Evolutionary conservation across 2,797 vertebrate genomes (phyloP).

Genomic region (Hyperoplus lanceolatus): DNA sequence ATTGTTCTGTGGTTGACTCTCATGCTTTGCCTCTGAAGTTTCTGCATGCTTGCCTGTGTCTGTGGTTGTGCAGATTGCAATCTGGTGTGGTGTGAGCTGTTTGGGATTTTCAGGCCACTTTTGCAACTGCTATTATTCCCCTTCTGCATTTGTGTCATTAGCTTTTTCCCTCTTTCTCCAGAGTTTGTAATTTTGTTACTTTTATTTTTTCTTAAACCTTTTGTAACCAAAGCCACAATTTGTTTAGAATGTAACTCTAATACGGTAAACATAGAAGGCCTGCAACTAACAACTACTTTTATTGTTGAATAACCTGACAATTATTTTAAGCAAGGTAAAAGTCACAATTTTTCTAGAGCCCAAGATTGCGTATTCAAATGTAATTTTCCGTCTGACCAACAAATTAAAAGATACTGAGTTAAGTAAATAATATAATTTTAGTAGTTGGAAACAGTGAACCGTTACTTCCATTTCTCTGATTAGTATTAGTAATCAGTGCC

Average conservation of each 20-base stretch:
- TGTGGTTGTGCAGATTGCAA: slow-evolving; percentile 67
- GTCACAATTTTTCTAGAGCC: neutral
- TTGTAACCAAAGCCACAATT: neutral
- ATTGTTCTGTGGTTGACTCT: slow-evolving; percentile 68
- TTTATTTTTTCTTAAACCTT: neutral
- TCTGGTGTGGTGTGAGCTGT: slow-evolving; percentile 64
- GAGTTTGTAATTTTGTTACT: neutral
- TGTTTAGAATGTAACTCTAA: neutral
- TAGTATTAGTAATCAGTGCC: neutral
- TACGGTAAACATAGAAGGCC: neutral
- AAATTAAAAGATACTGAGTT: neutral
- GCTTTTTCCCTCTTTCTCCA: neutral
- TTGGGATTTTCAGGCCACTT: slow-evolving; percentile 24
- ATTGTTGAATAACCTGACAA: neutral
- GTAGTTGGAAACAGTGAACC: no score
- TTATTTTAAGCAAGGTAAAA: neutral
- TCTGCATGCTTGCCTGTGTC: slow-evolving; percentile 82
- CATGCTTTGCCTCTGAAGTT: slow-evolving; percentile 75
- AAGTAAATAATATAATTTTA: neutral
- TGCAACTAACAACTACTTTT: no score
- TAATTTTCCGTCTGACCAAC: neutral
- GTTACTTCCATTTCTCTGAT: neutral
- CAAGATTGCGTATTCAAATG: neutral
- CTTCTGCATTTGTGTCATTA: slow-evolving; percentile 5
- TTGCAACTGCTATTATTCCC: slow-evolving; percentile 5